Evolutionary conservation across 2,888 invertebrate species (phyloP).

Genomic region (Agrypnus murinus): DNA sequence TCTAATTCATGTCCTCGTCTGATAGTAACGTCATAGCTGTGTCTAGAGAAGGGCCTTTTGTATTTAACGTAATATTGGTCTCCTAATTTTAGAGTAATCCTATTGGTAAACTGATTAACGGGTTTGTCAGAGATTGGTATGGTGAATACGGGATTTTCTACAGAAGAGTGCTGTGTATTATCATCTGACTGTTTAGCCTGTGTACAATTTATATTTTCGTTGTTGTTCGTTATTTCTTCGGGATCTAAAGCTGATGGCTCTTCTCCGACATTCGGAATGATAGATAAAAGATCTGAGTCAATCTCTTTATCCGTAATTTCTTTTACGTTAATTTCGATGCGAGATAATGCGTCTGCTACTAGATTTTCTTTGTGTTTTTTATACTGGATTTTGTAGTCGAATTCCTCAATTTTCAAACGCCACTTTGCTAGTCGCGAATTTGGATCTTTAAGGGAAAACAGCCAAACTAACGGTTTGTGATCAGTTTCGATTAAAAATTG

Average conservation of each 20-base stretch:
- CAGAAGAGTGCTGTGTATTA: slow-evolving; percentile 22
- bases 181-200: too few species aligned
- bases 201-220: not conserved
- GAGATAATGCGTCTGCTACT: too few species aligned
- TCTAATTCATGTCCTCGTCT: slow-evolving; percentile 8
- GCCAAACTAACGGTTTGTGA: too few species aligned
- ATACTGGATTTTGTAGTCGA: slow-evolving; percentile 37
- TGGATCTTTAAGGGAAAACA: too few species aligned
- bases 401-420: too few species aligned
- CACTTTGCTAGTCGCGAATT: slow-evolving; percentile 25
- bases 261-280: slow-evolving; percentile 25
- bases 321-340: too few species aligned
- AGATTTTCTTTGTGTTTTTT: slow-evolving; percentile 48
- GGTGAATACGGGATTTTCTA: slow-evolving; percentile 32
- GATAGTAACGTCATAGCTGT: not conserved
- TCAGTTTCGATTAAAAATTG: too few species aligned
- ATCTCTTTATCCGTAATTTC: slow-evolving; percentile 25
- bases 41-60: too few species aligned
- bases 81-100: slow-evolving; percentile 22
- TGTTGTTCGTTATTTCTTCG: slow-evolving; percentile 3
- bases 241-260: not conserved
- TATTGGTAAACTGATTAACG: too few species aligned
- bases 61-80: slow-evolving; percentile 5
- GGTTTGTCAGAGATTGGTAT: too few species aligned
- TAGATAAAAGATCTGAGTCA: slow-evolving; percentile 28